Base-by-base conservation (phyloP, 2,888 invertebrate species). In the Rhingia rostrata region DNA sequence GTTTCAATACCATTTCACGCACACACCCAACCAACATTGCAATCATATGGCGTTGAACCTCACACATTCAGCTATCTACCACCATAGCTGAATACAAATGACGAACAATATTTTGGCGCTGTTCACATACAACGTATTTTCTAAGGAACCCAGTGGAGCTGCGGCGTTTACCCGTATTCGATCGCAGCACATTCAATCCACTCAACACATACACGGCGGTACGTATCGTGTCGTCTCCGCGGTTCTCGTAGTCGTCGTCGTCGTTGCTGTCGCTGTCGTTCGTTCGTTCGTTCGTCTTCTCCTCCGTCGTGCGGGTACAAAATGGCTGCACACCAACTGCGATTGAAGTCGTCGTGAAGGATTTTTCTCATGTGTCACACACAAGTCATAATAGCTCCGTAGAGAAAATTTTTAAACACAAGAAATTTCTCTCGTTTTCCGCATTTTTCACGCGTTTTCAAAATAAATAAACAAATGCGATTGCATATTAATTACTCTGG, bases 121-220 rank as follows among this genome's bases (percentile, higher is more conserved):
- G 84, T 80, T 84, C 84, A 75, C 84, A 84, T 84, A 84, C 84
- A 84, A 61, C 84, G 79, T 80, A 84, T 84, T 84, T 87, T 87
- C 86, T 78, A 86, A 86, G 83, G 86, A 87, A 83, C 86, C 84
- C 87, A 87, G 87, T 87, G 87, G 87, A 87, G 87, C 86, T 87
- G 86, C 87, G 87, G 86, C 86, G 86, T 87, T 87, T 87, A 86
- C 85, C 87, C 87, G 87, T 87, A 87, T 87, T 86, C 86, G 87
- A 87, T 86, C 87, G 87, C 87, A 87, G 87, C 86, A 86, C 86
- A 86, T 86, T 86, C 86, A 86, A 86, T 86, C 86, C 86, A 86
- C 86, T 82, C 86, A 82, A 86, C 86, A 86, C 84, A 83, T 86
- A 86, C 86, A 87, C 84, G 86, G 70, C 74, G 80, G 77, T 70